phyloP scores from a whole-genome alignment of 2,888 invertebrate genomes.

The Drosophila koepferae region DNA sequence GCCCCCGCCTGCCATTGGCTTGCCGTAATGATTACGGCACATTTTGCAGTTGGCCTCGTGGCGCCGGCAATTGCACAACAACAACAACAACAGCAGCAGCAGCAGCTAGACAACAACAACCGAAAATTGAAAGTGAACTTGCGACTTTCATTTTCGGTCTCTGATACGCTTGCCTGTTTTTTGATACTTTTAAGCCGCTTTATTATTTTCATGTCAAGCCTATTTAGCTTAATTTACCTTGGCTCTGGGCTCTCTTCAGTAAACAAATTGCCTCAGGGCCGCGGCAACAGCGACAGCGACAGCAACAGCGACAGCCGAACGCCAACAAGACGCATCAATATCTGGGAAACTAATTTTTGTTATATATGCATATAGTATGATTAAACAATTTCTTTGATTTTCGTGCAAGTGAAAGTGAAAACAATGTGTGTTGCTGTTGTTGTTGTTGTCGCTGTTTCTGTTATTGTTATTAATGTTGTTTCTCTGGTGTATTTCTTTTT shows the following conservation, averaged over 20 bases:
- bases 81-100: constrained; percentile 45
- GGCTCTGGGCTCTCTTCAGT: constrained; percentile 42
- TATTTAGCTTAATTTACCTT: constrained; percentile 74
- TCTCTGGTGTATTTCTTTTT: neutral
- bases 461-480: neutral
- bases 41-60: constrained; percentile 75
- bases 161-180: constrained; percentile 14
- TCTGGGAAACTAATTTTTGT: constrained; percentile 48
- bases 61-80: constrained; percentile 77
- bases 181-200: constrained; percentile 73
- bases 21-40: constrained; percentile 68
- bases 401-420: constrained; percentile 65
- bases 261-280: constrained; percentile 45
- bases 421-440: constrained; percentile 5
- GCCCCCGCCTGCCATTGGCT: constrained; percentile 47
- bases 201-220: constrained; percentile 75
- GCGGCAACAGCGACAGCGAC: constrained; percentile 19
- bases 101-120: constrained; percentile 56
- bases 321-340: constrained; percentile 33
- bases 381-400: constrained; percentile 47
- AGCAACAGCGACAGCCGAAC: too few relatives aligned
- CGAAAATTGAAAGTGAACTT: constrained; percentile 75
- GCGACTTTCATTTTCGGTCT: constrained; percentile 74
- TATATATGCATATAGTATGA: constrained; percentile 38
- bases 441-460: neutral